phyloP scores from a whole-genome alignment of 92 coral and sea anemone genomes.

The Actinernus sp. region DNA sequence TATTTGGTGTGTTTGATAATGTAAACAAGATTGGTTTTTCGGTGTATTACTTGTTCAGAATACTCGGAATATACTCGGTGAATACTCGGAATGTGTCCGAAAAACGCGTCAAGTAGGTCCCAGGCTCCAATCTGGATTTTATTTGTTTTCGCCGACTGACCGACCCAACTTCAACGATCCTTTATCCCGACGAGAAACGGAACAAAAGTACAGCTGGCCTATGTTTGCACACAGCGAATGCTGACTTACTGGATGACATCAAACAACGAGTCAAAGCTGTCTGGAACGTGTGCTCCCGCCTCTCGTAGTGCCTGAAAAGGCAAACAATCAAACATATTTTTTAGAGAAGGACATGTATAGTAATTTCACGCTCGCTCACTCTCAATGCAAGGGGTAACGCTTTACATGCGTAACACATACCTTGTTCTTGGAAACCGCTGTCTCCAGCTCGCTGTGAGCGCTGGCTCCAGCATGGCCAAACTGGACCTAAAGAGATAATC shows the following conservation, averaged over 20 bases:
- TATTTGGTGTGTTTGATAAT: too few species aligned
- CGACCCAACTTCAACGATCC: too few species aligned
- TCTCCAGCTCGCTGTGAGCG: slow-evolving; percentile 94
- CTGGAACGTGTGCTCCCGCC: slow-evolving; percentile 94
- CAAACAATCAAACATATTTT: neutral
- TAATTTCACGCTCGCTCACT: neutral
- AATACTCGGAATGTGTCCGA: too few species aligned
- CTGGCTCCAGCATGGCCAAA: slow-evolving; percentile 99
- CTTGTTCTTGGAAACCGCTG: slow-evolving; percentile 95
- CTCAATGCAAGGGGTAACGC: neutral
- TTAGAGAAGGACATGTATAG: neutral
- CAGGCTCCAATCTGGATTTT: too few species aligned
- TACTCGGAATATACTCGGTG: too few species aligned
- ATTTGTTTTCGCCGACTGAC: too few species aligned
- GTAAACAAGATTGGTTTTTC: too few species aligned
- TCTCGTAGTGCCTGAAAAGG: slow-evolving; percentile 83
- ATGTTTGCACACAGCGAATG: too few species aligned
- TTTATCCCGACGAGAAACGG: too few species aligned
- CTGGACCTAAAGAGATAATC: slow-evolving; percentile 71
- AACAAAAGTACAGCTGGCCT: too few species aligned
- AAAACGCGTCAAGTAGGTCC: too few species aligned
- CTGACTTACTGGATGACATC: slow-evolving; percentile 90
- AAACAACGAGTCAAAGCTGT: slow-evolving; percentile 92
- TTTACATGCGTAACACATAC: slow-evolving; percentile 36
- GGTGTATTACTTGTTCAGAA: too few species aligned